Percentiles rank a stretch among this genome's conserved stretches.
Evolutionary conservation across 2,888 invertebrate species (phyloP).

Genomic region (Leucophora obtusa): DNA sequence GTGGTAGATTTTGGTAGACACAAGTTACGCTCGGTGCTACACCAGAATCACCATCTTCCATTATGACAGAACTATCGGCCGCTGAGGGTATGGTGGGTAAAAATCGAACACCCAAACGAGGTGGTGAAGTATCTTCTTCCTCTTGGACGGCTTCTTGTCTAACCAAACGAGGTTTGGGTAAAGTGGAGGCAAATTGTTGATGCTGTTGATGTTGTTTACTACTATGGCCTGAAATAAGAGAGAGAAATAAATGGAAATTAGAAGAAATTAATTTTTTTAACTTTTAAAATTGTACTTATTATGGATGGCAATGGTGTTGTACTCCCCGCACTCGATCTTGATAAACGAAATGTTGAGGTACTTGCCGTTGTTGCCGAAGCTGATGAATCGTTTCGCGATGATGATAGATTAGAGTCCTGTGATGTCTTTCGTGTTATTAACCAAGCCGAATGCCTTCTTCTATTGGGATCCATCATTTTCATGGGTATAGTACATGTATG

Average conservation of each 20-base stretch:
- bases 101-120: conserved; percentile 81
- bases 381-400: conserved; percentile 93
- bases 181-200: conserved; percentile 64
- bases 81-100: conserved; percentile 87
- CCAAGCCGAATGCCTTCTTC: conserved; percentile 92
- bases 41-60: conserved; percentile 82
- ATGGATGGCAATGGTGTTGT: conserved; percentile 79
- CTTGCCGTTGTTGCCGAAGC: conserved; percentile 94
- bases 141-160: conserved; percentile 89
- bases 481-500: conserved; percentile 86
- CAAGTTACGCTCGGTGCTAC: conserved; percentile 47
- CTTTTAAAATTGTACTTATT: conserved; percentile 70
- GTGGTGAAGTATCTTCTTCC: conserved; percentile 81
- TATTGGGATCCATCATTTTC: conserved; percentile 82
- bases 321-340: conserved; percentile 86
- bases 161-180: conserved; percentile 85
- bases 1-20: conserved; percentile 37
- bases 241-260: not conserved
- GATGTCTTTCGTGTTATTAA: conserved; percentile 94
- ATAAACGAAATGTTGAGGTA: conserved; percentile 93
- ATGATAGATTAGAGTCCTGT: conserved; percentile 94
- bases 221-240: conserved; percentile 72
- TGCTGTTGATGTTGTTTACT: conserved; percentile 69
- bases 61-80: conserved; percentile 84
- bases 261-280: not conserved